Conservation (phyloP, 2,888 invertebrate species). For the Drosophila antonietae region DNA sequence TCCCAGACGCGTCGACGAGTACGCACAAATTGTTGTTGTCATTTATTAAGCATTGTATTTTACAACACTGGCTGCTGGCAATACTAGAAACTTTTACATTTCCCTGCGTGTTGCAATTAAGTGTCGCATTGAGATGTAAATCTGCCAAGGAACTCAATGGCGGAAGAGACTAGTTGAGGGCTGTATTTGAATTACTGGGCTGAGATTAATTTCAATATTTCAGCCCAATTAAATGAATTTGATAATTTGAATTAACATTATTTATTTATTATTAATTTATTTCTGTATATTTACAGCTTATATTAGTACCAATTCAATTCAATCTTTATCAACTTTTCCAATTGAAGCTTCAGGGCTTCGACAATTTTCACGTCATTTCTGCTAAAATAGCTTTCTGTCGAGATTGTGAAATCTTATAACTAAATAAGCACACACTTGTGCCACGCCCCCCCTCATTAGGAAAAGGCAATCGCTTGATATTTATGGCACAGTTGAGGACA, state of each 20-base stretch:
- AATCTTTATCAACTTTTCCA: neutral
- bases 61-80: constrained; percentile 7
- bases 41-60: constrained; percentile 53
- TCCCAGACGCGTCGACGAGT: constrained; percentile 17
- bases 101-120: constrained; percentile 44
- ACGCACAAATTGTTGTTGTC: constrained; percentile 27
- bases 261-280: neutral
- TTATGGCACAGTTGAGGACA: constrained; percentile 30
- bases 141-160: neutral
- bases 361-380: constrained; percentile 21
- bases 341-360: constrained; percentile 8
- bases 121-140: constrained; percentile 22
- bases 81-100: constrained; percentile 25
- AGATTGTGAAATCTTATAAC: constrained; percentile 4
- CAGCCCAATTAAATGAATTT: neutral
- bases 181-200: neutral
- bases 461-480: constrained; percentile 3
- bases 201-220: neutral
- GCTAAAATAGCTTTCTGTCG: constrained; percentile 2
- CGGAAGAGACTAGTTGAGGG: neutral
- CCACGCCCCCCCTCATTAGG: neutral
- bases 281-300: neutral
- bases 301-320: neutral
- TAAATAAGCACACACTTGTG: constrained; percentile 4
- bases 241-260: neutral